phyloP scores from a whole-genome alignment of 2,888 invertebrate genomes.

The Lasioglossum malachurum region DNA sequence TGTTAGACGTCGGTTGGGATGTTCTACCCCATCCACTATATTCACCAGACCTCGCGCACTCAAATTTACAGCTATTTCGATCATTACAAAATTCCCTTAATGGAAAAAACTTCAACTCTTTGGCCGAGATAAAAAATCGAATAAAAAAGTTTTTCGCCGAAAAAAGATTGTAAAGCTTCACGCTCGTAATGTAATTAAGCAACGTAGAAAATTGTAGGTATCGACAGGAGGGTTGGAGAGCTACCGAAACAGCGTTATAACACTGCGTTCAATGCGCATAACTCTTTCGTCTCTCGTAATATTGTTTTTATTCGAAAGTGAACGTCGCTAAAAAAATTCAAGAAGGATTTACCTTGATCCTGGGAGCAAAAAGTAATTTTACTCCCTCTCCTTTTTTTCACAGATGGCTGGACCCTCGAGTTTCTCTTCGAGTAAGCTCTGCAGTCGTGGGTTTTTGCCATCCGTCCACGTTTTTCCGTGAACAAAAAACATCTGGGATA shows the following conservation, averaged over 20 bases:
- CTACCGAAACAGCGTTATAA: background rate
- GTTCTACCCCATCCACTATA: no score
- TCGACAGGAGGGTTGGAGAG: background rate
- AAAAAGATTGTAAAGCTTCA: no score
- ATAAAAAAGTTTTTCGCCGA: no score
- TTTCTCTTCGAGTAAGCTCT: background rate
- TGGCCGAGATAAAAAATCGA: no score
- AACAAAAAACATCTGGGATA: slow-evolving; percentile 18
- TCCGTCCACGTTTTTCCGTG: background rate
- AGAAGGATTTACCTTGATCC: background rate
- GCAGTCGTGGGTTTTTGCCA: background rate
- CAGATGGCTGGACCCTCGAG: background rate
- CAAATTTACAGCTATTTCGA: no score
- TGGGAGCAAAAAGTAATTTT: background rate
- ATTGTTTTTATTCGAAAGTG: background rate
- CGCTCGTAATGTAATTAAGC: background rate
- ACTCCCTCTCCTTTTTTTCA: background rate
- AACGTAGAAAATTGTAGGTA: background rate
- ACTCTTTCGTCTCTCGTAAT: background rate
- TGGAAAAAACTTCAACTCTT: no score
- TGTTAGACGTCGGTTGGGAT: no score
- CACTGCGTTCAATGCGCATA: background rate
- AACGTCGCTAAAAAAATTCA: background rate
- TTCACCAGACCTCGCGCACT: no score
- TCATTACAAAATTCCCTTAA: no score